These are phyloP conservation scores for Porites cylindrica DNA, from an alignment of 92 coral and sea anemone species.

Conservation along the genomic window DNA sequence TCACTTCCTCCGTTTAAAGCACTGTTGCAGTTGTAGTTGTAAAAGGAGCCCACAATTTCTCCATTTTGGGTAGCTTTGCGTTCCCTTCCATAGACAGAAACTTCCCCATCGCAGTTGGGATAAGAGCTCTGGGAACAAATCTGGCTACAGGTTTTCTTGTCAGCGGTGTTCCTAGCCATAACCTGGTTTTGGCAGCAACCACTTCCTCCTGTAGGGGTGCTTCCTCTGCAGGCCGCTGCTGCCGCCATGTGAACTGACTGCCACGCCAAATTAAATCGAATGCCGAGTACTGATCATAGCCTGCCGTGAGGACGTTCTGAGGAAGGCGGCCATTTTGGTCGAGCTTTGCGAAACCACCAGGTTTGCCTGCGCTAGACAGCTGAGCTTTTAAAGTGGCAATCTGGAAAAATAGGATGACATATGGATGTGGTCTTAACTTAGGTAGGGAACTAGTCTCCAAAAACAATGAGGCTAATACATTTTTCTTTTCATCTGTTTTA, in stretches of 20 bases:
- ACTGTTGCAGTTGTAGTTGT: not conserved
- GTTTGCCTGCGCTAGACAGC: not conserved
- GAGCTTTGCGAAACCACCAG: not conserved
- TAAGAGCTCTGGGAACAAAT: not conserved
- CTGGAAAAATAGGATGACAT: not conserved
- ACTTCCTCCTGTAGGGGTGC: conserved; percentile 3
- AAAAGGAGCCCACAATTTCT: not conserved
- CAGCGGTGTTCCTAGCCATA: conserved; percentile 1
- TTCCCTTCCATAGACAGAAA: conserved; percentile 11
- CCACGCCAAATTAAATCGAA: conserved; percentile 54
- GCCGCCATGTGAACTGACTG: conserved; percentile 70
- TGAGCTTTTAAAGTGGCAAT: not conserved
- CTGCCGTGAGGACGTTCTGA: conserved; percentile 25
- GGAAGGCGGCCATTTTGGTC: not conserved
- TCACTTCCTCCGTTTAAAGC: conserved; percentile 15
- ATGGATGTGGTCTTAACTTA: not conserved
- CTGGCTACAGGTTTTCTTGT: not conserved
- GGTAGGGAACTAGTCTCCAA: no score
- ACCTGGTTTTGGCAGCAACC: conserved; percentile 20
- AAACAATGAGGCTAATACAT: no score
- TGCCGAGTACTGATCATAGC: conserved; percentile 42
- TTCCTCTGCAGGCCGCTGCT: not conserved
- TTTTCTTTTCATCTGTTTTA: no score
- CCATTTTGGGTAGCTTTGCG: conserved; percentile 20
- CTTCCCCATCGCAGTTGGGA: conserved; percentile 21